phyloP scores from a whole-genome alignment of 53 echinoderm and acorn worm species.

The Crossaster papposus region DNA sequence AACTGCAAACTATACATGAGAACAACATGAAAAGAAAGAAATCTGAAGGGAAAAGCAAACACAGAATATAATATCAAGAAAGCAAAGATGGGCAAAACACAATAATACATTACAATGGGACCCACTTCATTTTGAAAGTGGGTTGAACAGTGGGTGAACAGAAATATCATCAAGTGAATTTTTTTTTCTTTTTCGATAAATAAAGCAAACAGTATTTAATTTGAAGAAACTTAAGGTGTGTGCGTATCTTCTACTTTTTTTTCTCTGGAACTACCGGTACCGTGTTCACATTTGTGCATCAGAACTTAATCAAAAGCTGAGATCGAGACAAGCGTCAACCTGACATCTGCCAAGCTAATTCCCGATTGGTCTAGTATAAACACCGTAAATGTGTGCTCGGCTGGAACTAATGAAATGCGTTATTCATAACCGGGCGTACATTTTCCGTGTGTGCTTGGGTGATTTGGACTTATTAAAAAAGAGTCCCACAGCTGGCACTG shows the following conservation, averaged over 20 bases:
- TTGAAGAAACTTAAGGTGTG: neutral
- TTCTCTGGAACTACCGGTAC: neutral
- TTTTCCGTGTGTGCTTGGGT: constrained; percentile 56
- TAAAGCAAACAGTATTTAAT: no score
- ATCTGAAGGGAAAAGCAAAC: neutral
- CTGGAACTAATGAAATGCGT: constrained; percentile 65
- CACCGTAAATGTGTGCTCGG: constrained; percentile 49
- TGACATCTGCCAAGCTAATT: constrained; percentile 64
- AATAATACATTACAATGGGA: no score
- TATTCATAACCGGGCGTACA: constrained; percentile 60
- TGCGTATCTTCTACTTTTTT: neutral
- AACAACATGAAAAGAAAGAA: neutral
- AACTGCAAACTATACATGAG: no score
- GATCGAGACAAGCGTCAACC: constrained; percentile 45
- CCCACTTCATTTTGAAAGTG: no score
- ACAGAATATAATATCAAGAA: no score
- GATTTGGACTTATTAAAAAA: constrained; percentile 60
- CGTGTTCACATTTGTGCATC: neutral
- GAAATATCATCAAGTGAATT: no score
- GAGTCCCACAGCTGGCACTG: constrained; percentile 38
- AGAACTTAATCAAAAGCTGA: constrained; percentile 58
- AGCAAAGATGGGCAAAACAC: no score
- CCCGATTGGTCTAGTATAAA: constrained; percentile 61
- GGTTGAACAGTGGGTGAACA: no score
- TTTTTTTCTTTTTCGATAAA: no score